These are phyloP conservation scores for Sakesphorus luctuosus DNA, from an alignment of 2,113 vertebrate species.

Conservation along the genomic window DNA sequence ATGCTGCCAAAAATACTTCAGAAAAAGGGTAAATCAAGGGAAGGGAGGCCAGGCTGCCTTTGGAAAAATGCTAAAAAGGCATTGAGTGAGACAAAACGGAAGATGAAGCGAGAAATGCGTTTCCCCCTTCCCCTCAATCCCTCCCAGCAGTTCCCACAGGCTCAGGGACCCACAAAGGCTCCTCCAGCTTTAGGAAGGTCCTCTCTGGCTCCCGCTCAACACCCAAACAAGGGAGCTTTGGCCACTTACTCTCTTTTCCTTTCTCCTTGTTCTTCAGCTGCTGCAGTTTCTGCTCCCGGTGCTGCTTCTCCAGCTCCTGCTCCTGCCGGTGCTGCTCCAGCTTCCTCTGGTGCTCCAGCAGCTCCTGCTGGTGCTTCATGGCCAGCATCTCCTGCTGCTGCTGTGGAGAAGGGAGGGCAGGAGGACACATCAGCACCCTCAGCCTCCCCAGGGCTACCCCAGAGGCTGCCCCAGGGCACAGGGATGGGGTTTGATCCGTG, in stretches of 20 bases:
- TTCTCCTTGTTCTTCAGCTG: slow-evolving; percentile 98
- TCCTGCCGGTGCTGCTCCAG: slow-evolving; percentile 93
- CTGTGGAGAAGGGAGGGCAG: slow-evolving; percentile 64
- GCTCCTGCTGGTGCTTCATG: slow-evolving; percentile 96
- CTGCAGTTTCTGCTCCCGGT: slow-evolving; percentile 92
- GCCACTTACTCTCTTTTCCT: slow-evolving; percentile 93
- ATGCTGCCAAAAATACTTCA: slow-evolving; percentile 32
- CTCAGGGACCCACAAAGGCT: neutral
- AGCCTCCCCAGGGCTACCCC: neutral
- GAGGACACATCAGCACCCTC: neutral
- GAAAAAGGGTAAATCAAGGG: slow-evolving; percentile 40
- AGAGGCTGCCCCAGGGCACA: neutral
- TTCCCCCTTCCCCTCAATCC: neutral
- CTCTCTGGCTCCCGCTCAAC: neutral
- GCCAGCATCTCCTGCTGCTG: slow-evolving; percentile 97
- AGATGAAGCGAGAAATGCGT: neutral
- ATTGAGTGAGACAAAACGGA: neutral
- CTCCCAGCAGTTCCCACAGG: neutral
- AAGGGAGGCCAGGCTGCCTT: neutral
- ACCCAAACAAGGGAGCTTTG: neutral
- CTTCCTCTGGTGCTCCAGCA: slow-evolving; percentile 96
- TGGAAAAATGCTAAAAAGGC: neutral
- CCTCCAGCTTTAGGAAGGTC: neutral
- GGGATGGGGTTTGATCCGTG: fast-evolving
- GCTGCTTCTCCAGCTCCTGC: slow-evolving; percentile 95